phyloP scores from a whole-genome alignment of 2,113 vertebrate genomes.

The Pachyramphus minor region DNA sequence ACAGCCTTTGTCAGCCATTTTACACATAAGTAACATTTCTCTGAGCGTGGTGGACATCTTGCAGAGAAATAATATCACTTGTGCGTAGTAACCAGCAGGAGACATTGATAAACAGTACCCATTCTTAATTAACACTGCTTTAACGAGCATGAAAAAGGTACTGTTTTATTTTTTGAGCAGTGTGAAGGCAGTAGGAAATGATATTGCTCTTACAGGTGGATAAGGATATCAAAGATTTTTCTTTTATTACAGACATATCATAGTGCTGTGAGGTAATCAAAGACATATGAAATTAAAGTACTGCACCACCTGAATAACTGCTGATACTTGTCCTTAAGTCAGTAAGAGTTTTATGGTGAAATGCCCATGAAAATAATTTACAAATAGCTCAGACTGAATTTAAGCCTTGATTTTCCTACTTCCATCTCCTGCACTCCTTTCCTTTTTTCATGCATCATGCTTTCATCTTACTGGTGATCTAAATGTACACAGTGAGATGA shows the following conservation, averaged over 20 bases:
- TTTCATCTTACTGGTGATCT: not conserved
- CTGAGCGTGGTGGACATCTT: not conserved
- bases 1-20: slow-evolving; percentile 2
- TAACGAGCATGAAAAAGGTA: not conserved
- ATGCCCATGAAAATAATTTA: not conserved
- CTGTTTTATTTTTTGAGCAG: not conserved
- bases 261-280: not conserved
- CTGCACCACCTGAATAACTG: not conserved
- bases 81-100: not conserved
- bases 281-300: not conserved
- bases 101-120: not conserved
- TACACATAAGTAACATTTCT: not conserved
- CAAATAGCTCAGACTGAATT: not conserved
- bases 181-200: not conserved
- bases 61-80: slow-evolving; percentile 20
- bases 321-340: not conserved
- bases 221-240: not conserved
- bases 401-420: not conserved
- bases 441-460: fast-evolving
- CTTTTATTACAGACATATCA: not conserved
- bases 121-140: not conserved
- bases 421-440: not conserved
- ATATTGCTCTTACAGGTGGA: not conserved
- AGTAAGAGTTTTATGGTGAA: not conserved
- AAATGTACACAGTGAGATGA: not conserved